Conservation (phyloP, 2,797 vertebrate species). For the Hapalemur alaotrensis region DNA sequence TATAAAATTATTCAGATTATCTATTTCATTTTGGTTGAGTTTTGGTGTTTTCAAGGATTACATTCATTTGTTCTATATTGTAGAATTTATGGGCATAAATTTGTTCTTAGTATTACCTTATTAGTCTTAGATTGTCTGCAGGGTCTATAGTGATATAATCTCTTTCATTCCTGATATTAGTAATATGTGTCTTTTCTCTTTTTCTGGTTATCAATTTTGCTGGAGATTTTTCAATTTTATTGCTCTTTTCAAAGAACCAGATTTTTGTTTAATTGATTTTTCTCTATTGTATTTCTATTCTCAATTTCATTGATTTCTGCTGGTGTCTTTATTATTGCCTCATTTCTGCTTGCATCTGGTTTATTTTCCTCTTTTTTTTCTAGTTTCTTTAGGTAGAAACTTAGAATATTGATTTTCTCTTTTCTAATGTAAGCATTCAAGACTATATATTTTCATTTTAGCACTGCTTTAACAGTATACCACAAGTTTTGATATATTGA, state of each 20-base stretch:
- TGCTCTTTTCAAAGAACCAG: neutral
- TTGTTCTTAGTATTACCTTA: neutral
- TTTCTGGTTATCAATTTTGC: neutral
- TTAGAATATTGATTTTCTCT: neutral
- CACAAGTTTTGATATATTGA: neutral
- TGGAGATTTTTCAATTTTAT: neutral
- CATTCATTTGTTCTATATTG: neutral
- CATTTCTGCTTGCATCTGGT: neutral
- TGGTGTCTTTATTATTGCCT: neutral
- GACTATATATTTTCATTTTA: neutral
- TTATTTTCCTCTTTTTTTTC: neutral
- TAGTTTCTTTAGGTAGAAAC: neutral
- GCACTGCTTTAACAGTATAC: neutral
- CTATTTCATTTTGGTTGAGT: neutral
- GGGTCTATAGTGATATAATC: neutral
- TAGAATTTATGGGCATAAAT: neutral
- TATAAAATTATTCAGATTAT: neutral
- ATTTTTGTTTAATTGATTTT: neutral
- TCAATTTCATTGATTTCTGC: neutral
- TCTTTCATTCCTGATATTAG: neutral
- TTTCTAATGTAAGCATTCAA: neutral
- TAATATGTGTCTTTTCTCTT: neutral
- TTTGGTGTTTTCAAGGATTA: neutral
- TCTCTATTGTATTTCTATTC: neutral
- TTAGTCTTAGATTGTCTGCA: neutral